Conservation (phyloP, 2,113 vertebrate species). For the Coryphaenoides rupestris region DNA sequence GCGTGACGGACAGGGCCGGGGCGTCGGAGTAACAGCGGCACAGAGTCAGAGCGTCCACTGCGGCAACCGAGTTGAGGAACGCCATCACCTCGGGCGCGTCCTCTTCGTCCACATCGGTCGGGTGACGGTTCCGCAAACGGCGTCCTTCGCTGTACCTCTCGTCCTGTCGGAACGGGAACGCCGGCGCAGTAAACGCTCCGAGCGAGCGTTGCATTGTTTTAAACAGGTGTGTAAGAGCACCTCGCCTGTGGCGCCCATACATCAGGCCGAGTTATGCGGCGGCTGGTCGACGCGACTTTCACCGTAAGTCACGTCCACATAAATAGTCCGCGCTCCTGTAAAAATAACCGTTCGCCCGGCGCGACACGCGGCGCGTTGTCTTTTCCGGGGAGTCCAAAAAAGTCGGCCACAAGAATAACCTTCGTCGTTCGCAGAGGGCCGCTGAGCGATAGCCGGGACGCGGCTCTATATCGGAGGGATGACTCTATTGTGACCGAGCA, state of each 20-base stretch:
- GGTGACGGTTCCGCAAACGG: slow-evolving; percentile 25
- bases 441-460: no score
- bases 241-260: slow-evolving; percentile 42
- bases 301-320: slow-evolving; percentile 27
- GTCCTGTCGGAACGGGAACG: slow-evolving; percentile 31
- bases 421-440: no score
- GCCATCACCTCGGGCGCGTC: no score
- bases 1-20: no score
- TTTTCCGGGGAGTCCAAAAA: slow-evolving; percentile 6
- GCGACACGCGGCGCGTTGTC: slow-evolving; percentile 33
- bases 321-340: slow-evolving; percentile 26
- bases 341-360: not conserved
- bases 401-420: no score
- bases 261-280: slow-evolving; percentile 38
- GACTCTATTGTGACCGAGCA: no score
- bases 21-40: no score
- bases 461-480: no score
- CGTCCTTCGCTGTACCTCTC: no score
- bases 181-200: not conserved
- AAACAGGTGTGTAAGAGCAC: slow-evolving; percentile 49
- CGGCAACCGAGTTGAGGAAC: no score
- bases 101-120: no score
- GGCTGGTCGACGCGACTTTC: slow-evolving; percentile 35
- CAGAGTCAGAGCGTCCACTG: no score
- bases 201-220: slow-evolving; percentile 24